Evolutionary conservation across 2,797 vertebrate genomes (phyloP), one percentile per base, ranked within the genome.

Genomic region (Paguma larvata): DNA sequence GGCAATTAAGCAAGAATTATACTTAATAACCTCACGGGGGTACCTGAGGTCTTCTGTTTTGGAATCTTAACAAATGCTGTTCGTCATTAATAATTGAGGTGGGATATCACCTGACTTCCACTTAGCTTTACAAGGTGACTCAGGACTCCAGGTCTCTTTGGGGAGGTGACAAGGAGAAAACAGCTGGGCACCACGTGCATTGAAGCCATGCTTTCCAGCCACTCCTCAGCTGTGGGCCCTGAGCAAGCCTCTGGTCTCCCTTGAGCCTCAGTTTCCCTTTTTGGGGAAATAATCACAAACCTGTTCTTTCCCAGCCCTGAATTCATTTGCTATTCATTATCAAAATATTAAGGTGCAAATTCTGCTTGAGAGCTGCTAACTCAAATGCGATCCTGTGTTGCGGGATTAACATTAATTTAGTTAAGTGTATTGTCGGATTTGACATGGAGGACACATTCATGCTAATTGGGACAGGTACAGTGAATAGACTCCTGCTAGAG

Each of bases 1-100:
- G 85, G 80, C 94, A 83, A 97, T 98, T 96, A 97, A 94, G 93
- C 85, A 93, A 93, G 93, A 89, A 82, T 95, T 94, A 93, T 65
- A 80, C 80, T 95, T 94, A 90, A 90, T 93, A 94, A 93, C 80
- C 48, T 87, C 68, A 62, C 0, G 0, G 51, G 85, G 80, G 41
- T 75, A 94, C 83, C 72, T 65, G 89, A 97, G 93, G 87, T 96
- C 86, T 88, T 91, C 82, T 89, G 63, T 67, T 85, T 21, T 32
- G 62, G 62, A 68, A 16, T 91, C 63, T 87, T 84, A 48, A 85
- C 46, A 91, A 78, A 68, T 82, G 82, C 34, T 93, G 0, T 62
- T 84, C 18, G 8, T 87, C 79, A 73, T 96, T 94, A 90, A 25
- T 96, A 94, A 87, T 75, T 82, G 44, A 67, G 77, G 89, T 14